Evolutionary conservation across 2,888 invertebrate genomes (phyloP).

Genomic region (Cephus spinipes): DNA sequence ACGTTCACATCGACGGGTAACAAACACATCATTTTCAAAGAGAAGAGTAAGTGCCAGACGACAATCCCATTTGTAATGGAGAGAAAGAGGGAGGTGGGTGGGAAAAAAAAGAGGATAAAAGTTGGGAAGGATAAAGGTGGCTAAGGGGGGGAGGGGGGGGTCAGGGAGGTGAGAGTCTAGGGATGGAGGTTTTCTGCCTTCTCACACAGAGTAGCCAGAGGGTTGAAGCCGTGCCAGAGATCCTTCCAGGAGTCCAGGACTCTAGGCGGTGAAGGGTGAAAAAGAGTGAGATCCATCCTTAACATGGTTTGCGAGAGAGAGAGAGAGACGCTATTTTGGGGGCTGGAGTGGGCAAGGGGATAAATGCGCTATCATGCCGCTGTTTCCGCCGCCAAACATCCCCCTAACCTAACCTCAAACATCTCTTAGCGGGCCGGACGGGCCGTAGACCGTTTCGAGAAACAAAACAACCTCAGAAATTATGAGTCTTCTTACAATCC

Average conservation of each 20-base stretch:
- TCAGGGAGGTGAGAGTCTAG: not conserved
- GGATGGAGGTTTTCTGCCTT: not conserved
- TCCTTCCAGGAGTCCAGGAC: not conserved
- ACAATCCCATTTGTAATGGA: constrained; percentile 32
- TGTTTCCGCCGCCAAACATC: constrained; percentile 52
- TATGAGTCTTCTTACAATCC: constrained; percentile 45
- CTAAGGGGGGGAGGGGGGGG: not conserved
- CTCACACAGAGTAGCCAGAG: not conserved
- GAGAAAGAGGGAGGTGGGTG: not conserved
- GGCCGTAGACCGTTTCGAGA: constrained; percentile 19
- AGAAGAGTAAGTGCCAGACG: constrained; percentile 27
- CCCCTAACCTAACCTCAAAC: constrained; percentile 25
- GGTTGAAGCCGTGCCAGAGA: constrained; percentile 30
- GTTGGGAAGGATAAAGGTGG: constrained; percentile 13
- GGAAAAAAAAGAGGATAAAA: not conserved
- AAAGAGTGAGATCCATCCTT: not conserved
- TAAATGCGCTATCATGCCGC: constrained; percentile 48
- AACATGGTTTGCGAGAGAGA: not conserved
- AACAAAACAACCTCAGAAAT: constrained; percentile 46
- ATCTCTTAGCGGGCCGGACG: not conserved
- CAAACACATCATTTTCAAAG: constrained; percentile 44
- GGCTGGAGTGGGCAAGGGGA: constrained; percentile 24
- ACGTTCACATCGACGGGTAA: constrained; percentile 32
- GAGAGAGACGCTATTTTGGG: not conserved
- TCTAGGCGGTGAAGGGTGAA: not conserved